Evolutionary conservation across 2,888 invertebrate genomes (phyloP).

Genomic region (Phalangium opilio): DNA sequence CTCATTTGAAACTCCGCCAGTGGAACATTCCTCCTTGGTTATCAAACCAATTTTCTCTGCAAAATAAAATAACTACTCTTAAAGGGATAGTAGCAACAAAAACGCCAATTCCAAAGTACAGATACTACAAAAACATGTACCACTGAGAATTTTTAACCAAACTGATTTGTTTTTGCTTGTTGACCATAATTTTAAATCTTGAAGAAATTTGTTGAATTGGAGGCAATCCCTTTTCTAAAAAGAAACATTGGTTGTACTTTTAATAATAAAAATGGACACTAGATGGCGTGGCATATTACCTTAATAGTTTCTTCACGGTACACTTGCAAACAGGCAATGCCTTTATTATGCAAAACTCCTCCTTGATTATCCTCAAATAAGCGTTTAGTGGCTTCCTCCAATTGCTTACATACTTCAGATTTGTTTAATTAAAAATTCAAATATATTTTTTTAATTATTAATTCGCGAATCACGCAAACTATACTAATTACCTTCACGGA

Average conservation of each 20-base stretch:
- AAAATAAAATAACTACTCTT: no score
- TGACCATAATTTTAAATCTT: no score
- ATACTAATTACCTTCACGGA: background rate
- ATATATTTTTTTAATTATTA: no score
- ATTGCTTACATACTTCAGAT: background rate
- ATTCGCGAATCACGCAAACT: no score
- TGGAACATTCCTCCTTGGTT: constrained; percentile 7
- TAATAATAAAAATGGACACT: background rate
- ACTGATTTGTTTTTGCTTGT: no score
- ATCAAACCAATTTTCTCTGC: constrained; percentile 11
- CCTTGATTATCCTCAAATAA: background rate
- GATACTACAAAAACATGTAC: no score
- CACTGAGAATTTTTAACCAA: no score
- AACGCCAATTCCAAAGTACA: no score
- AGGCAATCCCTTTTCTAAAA: background rate
- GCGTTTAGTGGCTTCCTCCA: background rate
- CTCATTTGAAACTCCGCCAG: constrained; percentile 3
- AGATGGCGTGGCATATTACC: no score
- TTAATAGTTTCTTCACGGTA: background rate
- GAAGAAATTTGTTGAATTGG: background rate
- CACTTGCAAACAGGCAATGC: background rate
- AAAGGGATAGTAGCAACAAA: no score
- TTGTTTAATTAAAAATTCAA: no score
- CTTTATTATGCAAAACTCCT: background rate
- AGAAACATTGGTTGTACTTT: no score